Percentiles rank a stretch among this genome's conserved stretches.
These are phyloP conservation scores for Stichopus chloronotus DNA, from an alignment of 35 echinoderm and acorn worm species.

Conservation along the genomic window DNA sequence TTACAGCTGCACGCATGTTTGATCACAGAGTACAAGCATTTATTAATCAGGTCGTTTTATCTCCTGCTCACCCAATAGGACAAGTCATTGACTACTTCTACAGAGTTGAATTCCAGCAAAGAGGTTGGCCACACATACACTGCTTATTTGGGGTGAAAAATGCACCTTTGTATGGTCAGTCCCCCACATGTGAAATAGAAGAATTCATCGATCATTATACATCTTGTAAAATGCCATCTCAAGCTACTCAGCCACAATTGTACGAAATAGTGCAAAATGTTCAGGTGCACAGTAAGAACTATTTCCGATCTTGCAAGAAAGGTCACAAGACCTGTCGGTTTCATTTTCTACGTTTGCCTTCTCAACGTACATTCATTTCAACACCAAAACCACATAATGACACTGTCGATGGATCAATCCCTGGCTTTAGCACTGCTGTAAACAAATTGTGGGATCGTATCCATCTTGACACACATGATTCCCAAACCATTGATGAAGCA, in stretches of 20 bases:
- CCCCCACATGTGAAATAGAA: conserved; percentile 42
- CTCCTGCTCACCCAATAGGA: conserved; percentile 44
- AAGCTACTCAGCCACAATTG: conserved; percentile 62
- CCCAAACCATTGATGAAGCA: conserved; percentile 53
- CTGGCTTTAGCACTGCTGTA: no score
- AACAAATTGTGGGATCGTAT: background rate
- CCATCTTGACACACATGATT: background rate
- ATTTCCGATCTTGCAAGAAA: conserved; percentile 82
- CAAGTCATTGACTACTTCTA: conserved; percentile 76
- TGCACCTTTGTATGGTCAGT: conserved; percentile 42
- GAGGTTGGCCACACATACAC: conserved; percentile 67
- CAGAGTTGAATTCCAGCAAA: conserved; percentile 69
- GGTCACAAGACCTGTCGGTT: conserved; percentile 71
- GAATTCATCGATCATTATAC: conserved; percentile 75
- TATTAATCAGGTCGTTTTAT: conserved; percentile 65
- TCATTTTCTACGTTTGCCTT: no score
- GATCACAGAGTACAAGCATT: conserved; percentile 60
- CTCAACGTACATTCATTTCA: no score
- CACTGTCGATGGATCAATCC: conserved; percentile 65
- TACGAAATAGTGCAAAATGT: conserved; percentile 75
- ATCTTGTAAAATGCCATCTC: conserved; percentile 45
- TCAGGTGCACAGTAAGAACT: conserved; percentile 68
- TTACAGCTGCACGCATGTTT: conserved; percentile 72
- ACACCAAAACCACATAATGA: conserved; percentile 53
- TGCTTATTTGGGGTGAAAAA: conserved; percentile 62